Evolutionary conservation across 2,888 invertebrate genomes (phyloP), one percentile per base, ranked within the genome.

Genomic region (Caenorhabditis uteleia): DNA sequence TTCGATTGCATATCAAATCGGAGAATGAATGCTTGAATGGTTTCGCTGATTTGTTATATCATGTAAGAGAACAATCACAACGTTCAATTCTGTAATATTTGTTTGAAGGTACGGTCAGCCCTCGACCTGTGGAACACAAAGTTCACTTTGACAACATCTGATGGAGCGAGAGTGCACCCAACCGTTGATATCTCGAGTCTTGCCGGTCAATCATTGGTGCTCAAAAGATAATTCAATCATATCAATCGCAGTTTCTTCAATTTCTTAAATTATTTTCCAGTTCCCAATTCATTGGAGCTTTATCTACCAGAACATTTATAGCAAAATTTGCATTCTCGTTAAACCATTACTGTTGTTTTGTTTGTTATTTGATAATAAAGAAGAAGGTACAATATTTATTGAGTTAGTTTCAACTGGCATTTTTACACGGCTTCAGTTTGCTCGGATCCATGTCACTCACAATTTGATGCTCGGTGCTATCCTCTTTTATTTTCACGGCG

Each of bases 391-490:
- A 6, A 18, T 42, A 20, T 42, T 18, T 25, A 20, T 18, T 21
- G 4, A 5, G 26, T 10, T 12, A 42, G 7, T 20, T 26, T 59
- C 46, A 65, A 33, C 38, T 73, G 38, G 68, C 68, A 46, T 65
- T 49, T 46, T 73, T 73, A 50, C 73, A 73, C 3, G 70, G 56
- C 54, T 68, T 73, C 43, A 73, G 38, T 16, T 59, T 67, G 6
- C 61, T 45, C 1, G 62, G 66, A 57, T 73, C 73, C 31, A 54
- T 53, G 40, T 73, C 73, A 20, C 65, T 56, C 40, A 66, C 59
- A 21, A 73, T 73, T 21, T 51, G 56, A 53, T 53, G 45, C 16
- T 61, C 57, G 2, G 57, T 64, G 10, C 20, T 23, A 25, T 48
- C 43, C 34, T 56, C 40, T 50, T 46, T 31, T 46, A 21, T 14